Percentiles rank a stretch among this genome's conserved stretches.
Conservation (phyloP, 2,888 invertebrate species). For the Metallyticus violacea region DNA sequence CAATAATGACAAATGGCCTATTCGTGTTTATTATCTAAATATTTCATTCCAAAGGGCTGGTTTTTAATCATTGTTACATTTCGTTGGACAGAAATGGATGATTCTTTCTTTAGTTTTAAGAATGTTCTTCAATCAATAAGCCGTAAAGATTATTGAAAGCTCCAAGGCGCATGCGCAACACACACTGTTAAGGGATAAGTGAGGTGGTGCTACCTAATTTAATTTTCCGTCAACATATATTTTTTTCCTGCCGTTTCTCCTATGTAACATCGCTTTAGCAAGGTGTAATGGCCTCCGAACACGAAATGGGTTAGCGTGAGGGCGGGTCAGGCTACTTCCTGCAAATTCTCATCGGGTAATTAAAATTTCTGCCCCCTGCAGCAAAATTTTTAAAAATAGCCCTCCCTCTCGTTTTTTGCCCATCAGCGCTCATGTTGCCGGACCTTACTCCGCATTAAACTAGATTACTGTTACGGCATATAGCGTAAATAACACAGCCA, state of each 20-base stretch:
- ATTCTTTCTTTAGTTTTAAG: background rate
- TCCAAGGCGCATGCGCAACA: background rate
- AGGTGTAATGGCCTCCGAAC: background rate
- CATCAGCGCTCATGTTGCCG: background rate
- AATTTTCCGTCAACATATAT: background rate
- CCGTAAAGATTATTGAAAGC: background rate
- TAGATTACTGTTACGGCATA: background rate
- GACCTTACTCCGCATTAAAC: background rate
- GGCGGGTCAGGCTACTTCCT: background rate
- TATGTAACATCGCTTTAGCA: background rate
- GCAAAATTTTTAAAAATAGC: background rate
- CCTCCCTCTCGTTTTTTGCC: background rate
- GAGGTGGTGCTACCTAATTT: background rate
- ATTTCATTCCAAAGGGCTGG: background rate
- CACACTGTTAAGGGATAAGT: background rate
- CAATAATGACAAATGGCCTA: background rate
- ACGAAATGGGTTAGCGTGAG: background rate
- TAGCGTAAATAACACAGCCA: no score
- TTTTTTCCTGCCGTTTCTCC: background rate
- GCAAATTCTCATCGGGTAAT: background rate
- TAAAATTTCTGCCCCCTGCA: background rate
- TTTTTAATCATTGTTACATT: background rate
- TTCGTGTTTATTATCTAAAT: background rate
- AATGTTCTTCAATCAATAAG: background rate
- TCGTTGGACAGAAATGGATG: background rate